Evolutionary conservation across 2,888 invertebrate species (phyloP), one percentile per base, ranked within the genome.

Genomic region (Exocentrus adspersus): DNA sequence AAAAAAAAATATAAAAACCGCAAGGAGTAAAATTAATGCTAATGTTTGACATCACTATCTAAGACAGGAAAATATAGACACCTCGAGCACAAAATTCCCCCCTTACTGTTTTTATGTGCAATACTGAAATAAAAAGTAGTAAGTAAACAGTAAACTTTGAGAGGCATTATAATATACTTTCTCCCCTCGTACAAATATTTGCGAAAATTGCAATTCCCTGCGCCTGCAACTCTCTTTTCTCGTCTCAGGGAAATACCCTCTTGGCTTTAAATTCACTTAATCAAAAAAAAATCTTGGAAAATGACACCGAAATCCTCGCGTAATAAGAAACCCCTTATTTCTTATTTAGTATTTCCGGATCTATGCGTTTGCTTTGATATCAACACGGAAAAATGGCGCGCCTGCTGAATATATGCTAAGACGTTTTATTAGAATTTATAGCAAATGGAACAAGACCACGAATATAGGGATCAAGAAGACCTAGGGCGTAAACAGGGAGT

Each of bases 371-470:
- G 7, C 57, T 32, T 46, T 46, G 32, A 46, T 32, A 57, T 57
- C 46, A 46, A 32, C 57, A 46, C 30, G 46, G 46, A 57, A 32
- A 46, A 46, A 57, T 46, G 46, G 30, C 45, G 21, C 14, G 71
- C 72, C 72, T 68, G 65, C 64, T 56, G 74, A 75, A 74, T 73
- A 72, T 70, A 75, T 71, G 69, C 71, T 70, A 72, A 75, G 76
- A 71, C 77, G 64, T 74, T 77, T 77, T 77, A 78, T 78, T 75
- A 75, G 75, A 77, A 78, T 78, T 78, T 78, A 78, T 76, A 69
- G 77, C 73, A 76, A 76, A 78, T 76, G 73, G 73, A 78, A 76
- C 72, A 74, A 72, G 72, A 74, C 72, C 72, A 67, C 72, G 72
- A 67, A 69, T 69, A 68, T 70, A 63, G 71, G 74, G 74, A 75